Percentiles rank a stretch among this genome's conserved stretches.
Conservation (phyloP, 23 tunicate species). For the Aplidium turbinatum region DNA sequence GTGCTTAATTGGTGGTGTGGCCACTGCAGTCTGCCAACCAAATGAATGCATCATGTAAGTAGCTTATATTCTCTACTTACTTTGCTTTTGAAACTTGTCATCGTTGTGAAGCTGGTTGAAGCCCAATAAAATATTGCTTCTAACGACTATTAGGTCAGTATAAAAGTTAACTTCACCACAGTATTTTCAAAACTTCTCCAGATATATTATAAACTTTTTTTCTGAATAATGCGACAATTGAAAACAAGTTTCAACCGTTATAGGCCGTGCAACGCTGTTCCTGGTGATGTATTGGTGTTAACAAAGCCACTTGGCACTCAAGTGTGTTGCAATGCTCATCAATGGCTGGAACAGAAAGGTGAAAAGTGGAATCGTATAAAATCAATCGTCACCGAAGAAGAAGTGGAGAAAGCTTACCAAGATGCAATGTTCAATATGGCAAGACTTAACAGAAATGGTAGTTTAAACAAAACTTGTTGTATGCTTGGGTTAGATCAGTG, state of each 20-base stretch:
- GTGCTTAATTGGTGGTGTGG: constrained; percentile 98
- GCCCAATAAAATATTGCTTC: no score
- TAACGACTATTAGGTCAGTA: no score
- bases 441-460: constrained; percentile 83
- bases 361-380: constrained; percentile 97
- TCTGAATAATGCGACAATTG: no score
- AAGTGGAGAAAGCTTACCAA: constrained; percentile 93
- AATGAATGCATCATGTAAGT: constrained; percentile 90
- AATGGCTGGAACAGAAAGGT: constrained; percentile 90
- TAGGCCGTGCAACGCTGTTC: constrained; percentile 88
- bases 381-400: constrained; percentile 85
- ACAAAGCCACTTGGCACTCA: constrained; percentile 99
- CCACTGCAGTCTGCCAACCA: constrained; percentile 95
- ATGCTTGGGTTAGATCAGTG: no score
- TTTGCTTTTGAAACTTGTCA: no score
- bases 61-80: no score
- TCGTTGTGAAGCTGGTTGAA: no score
- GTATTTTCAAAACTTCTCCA: no score
- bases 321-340: constrained; percentile 95
- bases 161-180: no score
- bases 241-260: no score
- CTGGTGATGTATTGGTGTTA: constrained; percentile 93
- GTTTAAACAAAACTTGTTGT: no score
- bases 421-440: constrained; percentile 99
- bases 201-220: no score